Conservation (phyloP, 2,797 vertebrate species). For the Alfaro cultratus region DNA sequence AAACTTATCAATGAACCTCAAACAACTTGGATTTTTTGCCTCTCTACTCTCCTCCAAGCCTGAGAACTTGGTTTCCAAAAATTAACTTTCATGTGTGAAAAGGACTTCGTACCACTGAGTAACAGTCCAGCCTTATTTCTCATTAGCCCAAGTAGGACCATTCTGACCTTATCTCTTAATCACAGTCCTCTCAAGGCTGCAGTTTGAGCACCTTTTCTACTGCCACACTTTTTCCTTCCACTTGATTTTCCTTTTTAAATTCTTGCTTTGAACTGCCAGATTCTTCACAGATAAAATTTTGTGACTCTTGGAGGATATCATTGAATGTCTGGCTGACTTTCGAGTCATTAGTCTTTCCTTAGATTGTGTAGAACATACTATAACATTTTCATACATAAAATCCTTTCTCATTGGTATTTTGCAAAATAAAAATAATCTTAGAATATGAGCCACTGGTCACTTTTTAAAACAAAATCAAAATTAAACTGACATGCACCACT, state of each 20-base stretch:
- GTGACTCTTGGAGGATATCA: neutral
- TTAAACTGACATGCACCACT: neutral
- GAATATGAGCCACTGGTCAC: neutral
- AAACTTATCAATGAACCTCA: neutral
- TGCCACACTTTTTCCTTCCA: neutral
- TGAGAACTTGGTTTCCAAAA: neutral
- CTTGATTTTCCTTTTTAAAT: neutral
- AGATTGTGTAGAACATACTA: neutral
- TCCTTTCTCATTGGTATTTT: neutral
- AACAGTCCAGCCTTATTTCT: neutral
- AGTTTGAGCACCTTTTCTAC: neutral
- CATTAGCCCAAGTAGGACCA: neutral
- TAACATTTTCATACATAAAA: neutral
- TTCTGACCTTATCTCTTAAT: neutral
- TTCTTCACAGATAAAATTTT: neutral
- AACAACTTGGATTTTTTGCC: neutral
- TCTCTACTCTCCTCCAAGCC: neutral
- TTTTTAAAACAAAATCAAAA: neutral
- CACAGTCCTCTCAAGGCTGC: neutral
- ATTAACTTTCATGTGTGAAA: neutral
- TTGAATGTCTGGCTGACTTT: neutral
- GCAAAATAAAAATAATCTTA: neutral
- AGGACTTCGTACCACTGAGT: neutral
- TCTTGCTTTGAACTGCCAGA: neutral
- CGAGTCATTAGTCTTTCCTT: neutral